These are phyloP conservation scores for Andrena chrysosceles DNA, from an alignment of 2,888 invertebrate species.

Conservation along the genomic window DNA sequence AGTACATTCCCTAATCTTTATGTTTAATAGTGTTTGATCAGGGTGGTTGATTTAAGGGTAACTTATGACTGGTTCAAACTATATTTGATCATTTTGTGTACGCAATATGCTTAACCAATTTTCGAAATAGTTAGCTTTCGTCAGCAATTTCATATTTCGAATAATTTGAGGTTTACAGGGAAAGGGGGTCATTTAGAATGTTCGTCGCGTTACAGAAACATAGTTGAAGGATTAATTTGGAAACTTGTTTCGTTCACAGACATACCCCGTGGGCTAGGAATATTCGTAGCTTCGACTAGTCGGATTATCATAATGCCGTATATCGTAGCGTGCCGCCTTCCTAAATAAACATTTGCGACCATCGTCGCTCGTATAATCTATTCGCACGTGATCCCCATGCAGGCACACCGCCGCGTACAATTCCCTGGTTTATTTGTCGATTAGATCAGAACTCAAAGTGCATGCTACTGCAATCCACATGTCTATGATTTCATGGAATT, in stretches of 20 bases:
- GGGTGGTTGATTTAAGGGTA: too few species aligned
- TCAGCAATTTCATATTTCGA: too few species aligned
- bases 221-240: conserved; percentile 30
- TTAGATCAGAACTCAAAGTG: conserved; percentile 64
- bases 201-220: not conserved
- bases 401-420: conserved; percentile 27
- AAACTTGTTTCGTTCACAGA: conserved; percentile 50
- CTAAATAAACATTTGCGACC: conserved; percentile 68
- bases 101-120: too few species aligned
- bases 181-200: too few species aligned
- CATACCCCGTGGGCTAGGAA: conserved; percentile 31
- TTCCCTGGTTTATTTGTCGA: conserved; percentile 61
- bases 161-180: too few species aligned
- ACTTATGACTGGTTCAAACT: too few species aligned
- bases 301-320: conserved; percentile 66
- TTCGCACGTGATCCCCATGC: conserved; percentile 67
- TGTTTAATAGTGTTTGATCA: too few species aligned
- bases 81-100: too few species aligned
- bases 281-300: conserved; percentile 40
- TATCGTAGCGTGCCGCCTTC: conserved; percentile 56
- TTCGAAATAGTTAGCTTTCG: too few species aligned
- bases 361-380: conserved; percentile 64
- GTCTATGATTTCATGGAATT: conserved; percentile 49
- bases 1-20: too few species aligned
- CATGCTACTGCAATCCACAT: conserved; percentile 43